Conservation (phyloP, 2,888 invertebrate species). For the Apoderus coryli region DNA sequence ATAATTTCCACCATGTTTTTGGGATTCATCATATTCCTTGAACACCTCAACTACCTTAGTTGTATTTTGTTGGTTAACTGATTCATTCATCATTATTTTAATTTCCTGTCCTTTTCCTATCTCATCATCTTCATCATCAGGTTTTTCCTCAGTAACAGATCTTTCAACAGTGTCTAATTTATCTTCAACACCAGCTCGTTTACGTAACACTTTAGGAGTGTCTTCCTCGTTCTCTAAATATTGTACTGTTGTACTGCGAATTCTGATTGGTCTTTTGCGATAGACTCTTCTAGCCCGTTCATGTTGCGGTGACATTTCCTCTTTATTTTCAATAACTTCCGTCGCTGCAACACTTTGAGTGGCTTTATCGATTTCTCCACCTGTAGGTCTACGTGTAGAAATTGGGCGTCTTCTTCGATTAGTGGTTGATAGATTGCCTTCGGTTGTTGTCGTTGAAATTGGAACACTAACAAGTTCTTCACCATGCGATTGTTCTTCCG, state of each 20-base stretch:
- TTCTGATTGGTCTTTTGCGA: too few relatives aligned
- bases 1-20: conserved; percentile 21
- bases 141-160: too few relatives aligned
- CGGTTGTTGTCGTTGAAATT: conserved; percentile 11
- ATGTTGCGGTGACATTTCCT: too few relatives aligned
- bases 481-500: conserved; percentile 8
- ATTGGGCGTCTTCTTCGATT: conserved; percentile 16
- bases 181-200: not conserved
- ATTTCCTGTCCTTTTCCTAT: not conserved
- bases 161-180: not conserved
- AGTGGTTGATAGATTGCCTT: conserved; percentile 11
- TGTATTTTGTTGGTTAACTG: not conserved
- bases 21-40: conserved; percentile 15
- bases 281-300: too few relatives aligned
- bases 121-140: too few relatives aligned
- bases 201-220: conserved; percentile 1
- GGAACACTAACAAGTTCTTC: not conserved
- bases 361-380: conserved; percentile 12
- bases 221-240: conserved; percentile 10
- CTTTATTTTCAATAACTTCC: not conserved
- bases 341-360: too few relatives aligned
- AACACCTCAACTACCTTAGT: conserved; percentile 14
- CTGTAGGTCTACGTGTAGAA: conserved; percentile 11
- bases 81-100: not conserved
- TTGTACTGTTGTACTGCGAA: not conserved